These are phyloP conservation scores for Pissodes strobi DNA, from an alignment of 1,140 invertebrate species.

Conservation along the genomic window DNA sequence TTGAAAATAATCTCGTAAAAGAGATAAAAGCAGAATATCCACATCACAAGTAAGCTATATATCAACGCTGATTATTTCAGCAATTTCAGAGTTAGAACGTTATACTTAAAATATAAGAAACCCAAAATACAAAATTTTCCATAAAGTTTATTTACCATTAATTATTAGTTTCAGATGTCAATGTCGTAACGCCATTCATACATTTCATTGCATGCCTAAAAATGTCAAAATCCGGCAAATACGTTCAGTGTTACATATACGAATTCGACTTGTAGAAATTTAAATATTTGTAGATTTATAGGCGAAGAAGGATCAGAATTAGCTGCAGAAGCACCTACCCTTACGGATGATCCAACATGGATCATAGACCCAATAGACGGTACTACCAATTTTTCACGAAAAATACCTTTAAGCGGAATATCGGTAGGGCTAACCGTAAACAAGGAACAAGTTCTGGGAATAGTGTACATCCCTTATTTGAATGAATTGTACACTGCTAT, in stretches of 20 bases:
- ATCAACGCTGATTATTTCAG: background rate
- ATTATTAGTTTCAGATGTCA: too few species aligned
- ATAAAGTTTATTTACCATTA: too few species aligned
- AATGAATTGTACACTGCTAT: conserved; percentile 74
- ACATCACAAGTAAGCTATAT: conserved; percentile 67
- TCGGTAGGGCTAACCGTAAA: conserved; percentile 69
- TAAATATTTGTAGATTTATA: conserved; percentile 71
- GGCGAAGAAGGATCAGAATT: conserved; percentile 76
- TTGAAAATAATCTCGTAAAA: conserved; percentile 75
- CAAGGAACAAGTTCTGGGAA: conserved; percentile 67
- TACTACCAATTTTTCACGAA: conserved; percentile 74
- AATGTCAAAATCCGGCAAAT: too few species aligned
- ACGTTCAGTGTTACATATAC: too few species aligned
- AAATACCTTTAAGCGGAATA: conserved; percentile 67
- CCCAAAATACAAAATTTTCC: too few species aligned
- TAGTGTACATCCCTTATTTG: conserved; percentile 77
- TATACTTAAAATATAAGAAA: too few species aligned
- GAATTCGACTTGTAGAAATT: background rate
- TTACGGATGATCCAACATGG: conserved; percentile 85
- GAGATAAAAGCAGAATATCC: conserved; percentile 69
- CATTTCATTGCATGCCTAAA: too few species aligned
- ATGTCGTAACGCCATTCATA: too few species aligned
- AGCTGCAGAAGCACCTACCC: conserved; percentile 58
- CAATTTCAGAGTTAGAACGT: background rate
- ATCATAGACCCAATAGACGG: conserved; percentile 83